phyloP scores from a whole-genome alignment of 2,113 vertebrate species.

The Asarcornis scutulata region DNA sequence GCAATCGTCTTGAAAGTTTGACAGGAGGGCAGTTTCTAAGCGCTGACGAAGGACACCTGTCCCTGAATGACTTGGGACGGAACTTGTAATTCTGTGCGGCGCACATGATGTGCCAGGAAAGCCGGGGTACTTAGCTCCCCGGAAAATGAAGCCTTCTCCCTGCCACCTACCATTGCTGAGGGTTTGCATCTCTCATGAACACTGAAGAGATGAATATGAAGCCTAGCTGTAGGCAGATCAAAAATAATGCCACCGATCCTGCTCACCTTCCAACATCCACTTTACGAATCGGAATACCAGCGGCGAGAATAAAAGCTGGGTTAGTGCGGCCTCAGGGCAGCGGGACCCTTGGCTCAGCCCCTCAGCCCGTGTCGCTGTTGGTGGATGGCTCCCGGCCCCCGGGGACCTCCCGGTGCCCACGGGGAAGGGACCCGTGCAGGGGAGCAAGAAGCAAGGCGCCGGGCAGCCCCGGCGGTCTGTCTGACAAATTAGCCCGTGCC shows the following conservation, averaged over 20 bases:
- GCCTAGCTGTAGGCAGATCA: background rate
- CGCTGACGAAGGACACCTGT: background rate
- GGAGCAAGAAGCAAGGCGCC: too few relatives aligned
- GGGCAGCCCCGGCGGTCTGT: accelerated
- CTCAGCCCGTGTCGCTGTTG: background rate
- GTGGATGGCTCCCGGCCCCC: too few relatives aligned
- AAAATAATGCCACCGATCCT: background rate
- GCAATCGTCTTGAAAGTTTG: background rate
- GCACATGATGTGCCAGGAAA: background rate
- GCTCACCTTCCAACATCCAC: background rate
- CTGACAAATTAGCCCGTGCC: background rate
- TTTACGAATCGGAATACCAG: background rate
- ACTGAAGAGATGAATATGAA: background rate
- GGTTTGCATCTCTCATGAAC: background rate
- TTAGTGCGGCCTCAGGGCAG: background rate
- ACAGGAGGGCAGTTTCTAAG: background rate
- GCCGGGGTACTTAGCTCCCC: background rate
- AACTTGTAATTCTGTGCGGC: background rate
- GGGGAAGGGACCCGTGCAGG: too few relatives aligned
- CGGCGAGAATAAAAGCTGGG: background rate
- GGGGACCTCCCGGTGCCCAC: too few relatives aligned
- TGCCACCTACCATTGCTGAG: background rate
- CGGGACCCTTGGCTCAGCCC: background rate
- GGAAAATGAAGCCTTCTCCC: background rate
- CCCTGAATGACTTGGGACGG: background rate